Evolutionary conservation across 2,113 vertebrate genomes (phyloP), one percentile per base, ranked within the genome.

Genomic region (Mesembrinibis cayennensis): DNA sequence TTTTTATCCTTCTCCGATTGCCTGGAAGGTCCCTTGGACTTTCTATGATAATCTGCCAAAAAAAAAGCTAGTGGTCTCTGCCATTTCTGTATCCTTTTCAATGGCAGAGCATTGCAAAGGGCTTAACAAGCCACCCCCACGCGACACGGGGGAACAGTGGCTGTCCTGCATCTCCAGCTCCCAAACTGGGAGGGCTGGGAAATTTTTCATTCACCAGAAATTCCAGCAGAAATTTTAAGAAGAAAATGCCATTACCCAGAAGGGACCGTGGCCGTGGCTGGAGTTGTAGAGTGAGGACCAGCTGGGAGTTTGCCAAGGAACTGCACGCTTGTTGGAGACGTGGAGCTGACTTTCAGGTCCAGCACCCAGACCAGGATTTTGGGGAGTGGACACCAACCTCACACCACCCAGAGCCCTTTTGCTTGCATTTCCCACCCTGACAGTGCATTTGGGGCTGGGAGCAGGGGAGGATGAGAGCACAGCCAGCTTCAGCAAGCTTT

Each of bases 101-200:
- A 34, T 2, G 16, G 32, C 77, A 94, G 30, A 80, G 23, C 8
- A 17, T 25, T 25, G n/a, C 49, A 76, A 79, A 79, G 61, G 15
- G 16, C n/a, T 79, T 30, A 59, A 36, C 38, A 42, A 76, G 42
- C 21, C 52, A 42, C 13, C 16, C 25, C 21, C 10, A 6, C 2
- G 2, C 0, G 0, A 9, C 42, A 32, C 0, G 4, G 20, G 19
- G 44, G 14, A 59, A 8, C 2, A 1, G 12, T 4, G 19, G 7
- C 50, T 71, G 59, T 69, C 45, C 45, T 91, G 11, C 27, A 25
- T 3, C 45, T 36, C 65, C 44, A 89, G 32, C 40, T 52, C 29
- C n/a, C 32, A 16, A 17, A 49, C 18, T n/a, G 10, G 11, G 36
- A 22, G 18, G 2, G 27, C 18, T 26, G 27, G 59, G 36, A 73